These are phyloP conservation scores for Hycleus cichorii DNA, from an alignment of 1,140 invertebrate species.

Conservation along the genomic window DNA sequence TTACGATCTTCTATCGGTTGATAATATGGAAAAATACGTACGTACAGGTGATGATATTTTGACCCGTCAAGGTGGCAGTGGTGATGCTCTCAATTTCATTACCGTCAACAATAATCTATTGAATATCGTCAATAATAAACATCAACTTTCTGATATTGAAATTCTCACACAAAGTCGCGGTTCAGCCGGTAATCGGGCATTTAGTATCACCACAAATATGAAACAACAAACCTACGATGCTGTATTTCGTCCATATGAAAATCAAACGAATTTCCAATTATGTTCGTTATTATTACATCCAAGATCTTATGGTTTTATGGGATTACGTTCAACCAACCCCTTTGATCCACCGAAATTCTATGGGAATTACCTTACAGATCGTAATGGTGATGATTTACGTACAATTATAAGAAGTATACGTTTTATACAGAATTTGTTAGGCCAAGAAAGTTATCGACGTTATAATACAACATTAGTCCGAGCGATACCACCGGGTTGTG, in stretches of 20 bases:
- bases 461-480: constrained; percentile 39
- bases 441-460: constrained; percentile 38
- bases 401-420: constrained; percentile 40
- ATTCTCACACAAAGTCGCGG: constrained; percentile 35
- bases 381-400: constrained; percentile 41
- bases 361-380: constrained; percentile 54
- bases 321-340: constrained; percentile 51
- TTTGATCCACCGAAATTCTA: constrained; percentile 54
- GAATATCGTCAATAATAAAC: constrained; percentile 30
- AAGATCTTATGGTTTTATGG: constrained; percentile 51
- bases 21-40: neutral
- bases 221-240: constrained; percentile 19
- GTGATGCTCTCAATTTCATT: constrained; percentile 48
- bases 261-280: constrained; percentile 53
- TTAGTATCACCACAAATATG: neutral
- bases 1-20: neutral
- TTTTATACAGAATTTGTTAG: constrained; percentile 32
- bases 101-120: constrained; percentile 30
- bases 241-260: constrained; percentile 36
- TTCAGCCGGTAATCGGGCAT: neutral
- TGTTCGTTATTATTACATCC: constrained; percentile 66
- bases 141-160: constrained; percentile 55
- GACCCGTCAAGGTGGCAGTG: constrained; percentile 33
- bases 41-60: neutral
- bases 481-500: constrained; percentile 45